phyloP scores from a whole-genome alignment of 2,888 invertebrate genomes.

The Pandemis corylana region DNA sequence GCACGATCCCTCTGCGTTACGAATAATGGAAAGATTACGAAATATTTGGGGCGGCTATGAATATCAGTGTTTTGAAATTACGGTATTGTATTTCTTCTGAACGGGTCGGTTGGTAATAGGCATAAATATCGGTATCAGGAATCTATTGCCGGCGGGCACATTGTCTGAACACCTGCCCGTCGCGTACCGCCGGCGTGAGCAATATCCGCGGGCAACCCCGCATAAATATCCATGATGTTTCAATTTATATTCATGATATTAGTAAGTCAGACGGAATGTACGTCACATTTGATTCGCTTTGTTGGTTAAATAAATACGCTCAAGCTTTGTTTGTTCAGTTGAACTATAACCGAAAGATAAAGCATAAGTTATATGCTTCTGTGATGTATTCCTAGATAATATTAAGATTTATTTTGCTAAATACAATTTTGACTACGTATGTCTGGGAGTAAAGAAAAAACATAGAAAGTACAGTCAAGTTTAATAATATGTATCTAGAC shows the following conservation, averaged over 20 bases:
- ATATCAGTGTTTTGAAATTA: conserved; percentile 55
- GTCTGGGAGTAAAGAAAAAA: background rate
- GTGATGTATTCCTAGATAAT: background rate
- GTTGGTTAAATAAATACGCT: conserved; percentile 72
- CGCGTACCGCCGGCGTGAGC: conserved; percentile 67
- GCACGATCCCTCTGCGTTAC: conserved; percentile 13
- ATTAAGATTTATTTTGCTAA: background rate
- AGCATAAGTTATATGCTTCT: conserved; percentile 7
- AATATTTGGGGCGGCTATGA: conserved; percentile 46
- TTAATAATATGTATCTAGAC: no score
- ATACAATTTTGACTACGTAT: background rate
- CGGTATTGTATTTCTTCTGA: conserved; percentile 69
- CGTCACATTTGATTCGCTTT: conserved; percentile 82
- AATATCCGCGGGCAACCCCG: conserved; percentile 74
- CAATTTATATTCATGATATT: conserved; percentile 85
- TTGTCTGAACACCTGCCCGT: conserved; percentile 80
- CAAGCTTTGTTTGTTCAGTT: conserved; percentile 42
- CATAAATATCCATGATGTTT: conserved; percentile 83
- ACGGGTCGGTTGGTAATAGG: conserved; percentile 75
- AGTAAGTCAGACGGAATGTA: conserved; percentile 73
- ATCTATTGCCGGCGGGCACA: conserved; percentile 77
- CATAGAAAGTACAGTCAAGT: no score
- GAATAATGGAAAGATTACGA: conserved; percentile 40
- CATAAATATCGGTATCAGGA: conserved; percentile 81
- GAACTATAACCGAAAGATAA: conserved; percentile 43